These are phyloP conservation scores for Lissonota sp. DNA, from an alignment of 2,888 invertebrate species.

Conservation along the genomic window DNA sequence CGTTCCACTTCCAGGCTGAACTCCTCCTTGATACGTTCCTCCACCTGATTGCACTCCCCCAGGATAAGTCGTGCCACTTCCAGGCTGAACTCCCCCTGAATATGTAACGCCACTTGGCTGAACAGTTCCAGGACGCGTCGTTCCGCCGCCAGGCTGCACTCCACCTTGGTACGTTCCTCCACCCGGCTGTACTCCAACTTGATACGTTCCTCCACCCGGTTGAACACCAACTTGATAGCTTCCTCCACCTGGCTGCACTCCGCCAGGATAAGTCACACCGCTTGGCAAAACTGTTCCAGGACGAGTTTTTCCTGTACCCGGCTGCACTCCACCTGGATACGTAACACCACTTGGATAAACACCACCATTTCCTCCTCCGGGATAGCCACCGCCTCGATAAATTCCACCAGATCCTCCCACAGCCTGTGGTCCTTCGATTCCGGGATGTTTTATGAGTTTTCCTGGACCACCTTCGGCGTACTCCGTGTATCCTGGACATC, in stretches of 20 bases:
- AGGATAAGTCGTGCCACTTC: constrained; percentile 26
- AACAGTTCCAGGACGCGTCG: constrained; percentile 55
- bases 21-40: constrained; percentile 55
- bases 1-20: constrained; percentile 51
- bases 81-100: constrained; percentile 11
- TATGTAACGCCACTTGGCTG: constrained; percentile 58
- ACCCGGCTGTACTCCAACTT: background rate
- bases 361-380: background rate
- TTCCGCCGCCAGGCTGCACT: constrained; percentile 39
- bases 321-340: constrained; percentile 50
- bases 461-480: constrained; percentile 38
- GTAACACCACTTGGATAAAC: constrained; percentile 8
- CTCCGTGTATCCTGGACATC: constrained; percentile 85
- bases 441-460: constrained; percentile 39
- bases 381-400: too few relatives aligned
- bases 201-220: constrained; percentile 6
- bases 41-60: constrained; percentile 42
- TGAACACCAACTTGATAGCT: constrained; percentile 40
- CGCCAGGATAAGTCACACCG: constrained; percentile 60
- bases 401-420: too few relatives aligned
- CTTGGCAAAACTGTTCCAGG: constrained; percentile 65
- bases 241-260: constrained; percentile 15
- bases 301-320: background rate
- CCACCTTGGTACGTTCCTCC: constrained; percentile 35
- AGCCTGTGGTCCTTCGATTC: constrained; percentile 9